Percentiles rank a stretch among this genome's conserved stretches.
phyloP scores from a whole-genome alignment of 2,888 invertebrate species.

The Pherbina coryleti region DNA sequence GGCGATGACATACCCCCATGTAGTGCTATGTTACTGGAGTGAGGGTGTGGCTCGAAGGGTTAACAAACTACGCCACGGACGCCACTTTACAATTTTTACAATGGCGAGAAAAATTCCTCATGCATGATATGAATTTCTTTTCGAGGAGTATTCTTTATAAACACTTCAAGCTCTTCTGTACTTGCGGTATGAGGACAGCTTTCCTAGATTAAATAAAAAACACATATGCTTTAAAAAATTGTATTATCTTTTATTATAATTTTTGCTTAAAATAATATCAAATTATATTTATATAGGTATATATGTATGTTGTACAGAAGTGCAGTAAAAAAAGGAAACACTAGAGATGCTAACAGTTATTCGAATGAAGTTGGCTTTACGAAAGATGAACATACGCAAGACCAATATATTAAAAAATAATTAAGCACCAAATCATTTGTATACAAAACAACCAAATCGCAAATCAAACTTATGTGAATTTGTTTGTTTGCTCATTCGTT shows the following conservation, averaged over 20 bases:
- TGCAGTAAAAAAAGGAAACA: neutral
- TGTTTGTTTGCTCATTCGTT: neutral
- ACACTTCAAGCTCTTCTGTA: too few species aligned
- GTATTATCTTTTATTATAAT: conserved; percentile 28
- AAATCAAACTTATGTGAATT: neutral
- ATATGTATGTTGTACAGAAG: conserved; percentile 23
- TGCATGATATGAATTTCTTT: too few species aligned
- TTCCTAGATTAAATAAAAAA: neutral
- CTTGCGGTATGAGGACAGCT: too few species aligned
- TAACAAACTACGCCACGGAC: too few species aligned
- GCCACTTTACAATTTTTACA: too few species aligned
- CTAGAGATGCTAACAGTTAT: conserved; percentile 13
- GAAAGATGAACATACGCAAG: conserved; percentile 1
- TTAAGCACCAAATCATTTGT: conserved; percentile 21
- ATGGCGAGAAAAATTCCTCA: too few species aligned
- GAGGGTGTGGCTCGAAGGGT: too few species aligned
- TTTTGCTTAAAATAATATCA: conserved; percentile 33
- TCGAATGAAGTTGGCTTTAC: neutral
- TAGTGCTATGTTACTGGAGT: too few species aligned
- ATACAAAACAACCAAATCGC: conserved; percentile 33
- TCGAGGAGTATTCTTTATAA: too few species aligned
- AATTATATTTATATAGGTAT: conserved; percentile 18
- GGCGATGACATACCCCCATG: too few species aligned
- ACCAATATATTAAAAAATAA: conserved; percentile 14
- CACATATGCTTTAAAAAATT: conserved; percentile 15